Evolutionary conservation across 1,140 invertebrate species (phyloP), one percentile per base, ranked within the genome.

Genomic region (Elymnias hypermnestra): DNA sequence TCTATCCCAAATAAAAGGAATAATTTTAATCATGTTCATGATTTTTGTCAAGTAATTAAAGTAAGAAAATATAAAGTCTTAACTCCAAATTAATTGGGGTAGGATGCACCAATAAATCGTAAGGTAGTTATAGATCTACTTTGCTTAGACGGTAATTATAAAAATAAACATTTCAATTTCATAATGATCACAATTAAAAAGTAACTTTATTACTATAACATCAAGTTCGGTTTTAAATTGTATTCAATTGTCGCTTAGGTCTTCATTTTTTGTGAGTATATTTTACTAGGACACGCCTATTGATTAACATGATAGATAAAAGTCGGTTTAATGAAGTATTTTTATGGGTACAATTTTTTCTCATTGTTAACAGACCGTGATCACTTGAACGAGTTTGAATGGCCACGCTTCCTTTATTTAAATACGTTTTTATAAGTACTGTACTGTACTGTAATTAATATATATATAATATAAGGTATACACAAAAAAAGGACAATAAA

Each of bases 251-350:
- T 9, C 8, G 8, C 15, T 41, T 19, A 31, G 4, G 8, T 21
- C 13, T n/a, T 41, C 29, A 41, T 28, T 21, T 15, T 9, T 17
- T 15, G 7, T 22, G 33, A 39, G 48, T 57, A 21, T 21, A 66
- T 66, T 72, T 68, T 66, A 69, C 64, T 81, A 75, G 65, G 58
- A 63, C 56, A 63, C 79, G 74, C 76, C 79, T 73, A 73, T 60
- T 77, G 79, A 81, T 83, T 75, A 77, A 79, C 72, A 68, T 62
- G 61, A 45, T 10, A 72, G 76, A 83, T 81, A 77, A 75, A 68
- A 63, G 44, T 61, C 61, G 63, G 52, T 57, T 67, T 77, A 83
- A 83, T 78, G 63, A 72, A 78, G 72, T 72, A 78, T 79, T 83
- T 78, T 77, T 74, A 71, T 68, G 75, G 47, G 67, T 67, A 67